Evolutionary conservation across 2,888 invertebrate species (phyloP), one percentile per base, ranked within the genome.

Genomic region (Venustoraphidia nigricollis): DNA sequence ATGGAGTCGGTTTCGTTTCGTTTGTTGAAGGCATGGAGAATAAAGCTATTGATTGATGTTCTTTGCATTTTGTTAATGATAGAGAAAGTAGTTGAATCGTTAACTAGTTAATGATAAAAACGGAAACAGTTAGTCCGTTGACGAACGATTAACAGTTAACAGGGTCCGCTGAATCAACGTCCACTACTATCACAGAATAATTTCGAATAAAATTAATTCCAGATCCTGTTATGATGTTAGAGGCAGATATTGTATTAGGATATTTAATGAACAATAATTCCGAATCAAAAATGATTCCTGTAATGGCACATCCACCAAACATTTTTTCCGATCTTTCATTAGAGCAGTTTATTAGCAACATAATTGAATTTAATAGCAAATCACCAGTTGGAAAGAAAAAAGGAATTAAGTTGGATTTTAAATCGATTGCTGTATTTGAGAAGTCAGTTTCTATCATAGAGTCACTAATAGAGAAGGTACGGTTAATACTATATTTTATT

Each of bases 371-470:
- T 38, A 64, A 75, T 10, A 63, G 74, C 58, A 69, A 69, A 39
- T 62, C 62, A 8, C 66, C 66, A 36, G 51, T 62, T 10, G 46
- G 49, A 5, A 56, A 61, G n/a, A 60, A 56, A 52, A 90, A 87
- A 61, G 92, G 91, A 0, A 77, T 91, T 1, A 94, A 93, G 62
- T 67, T 94, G 42, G 92, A 93, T 66, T 92, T 93, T 61, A 93
- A 93, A 65, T 75, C 76, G 2, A 79, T 81, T 39, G 82, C 83
- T 41, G 86, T 83, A 1, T 83, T 81, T 58, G 70, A 76, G 47
- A 68, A 67, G 38, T 75, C 83, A 5, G 65, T 74, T 27, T 27
- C 6, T 27, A 27, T 27, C 27, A 27, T 27, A 3, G 27, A 27
- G 3, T 27, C 27, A 6, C 27, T 27, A 27, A 27, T 27, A 27